Conservation (phyloP, 2,797 vertebrate genomes). For the Limnodromus scolopaceus region DNA sequence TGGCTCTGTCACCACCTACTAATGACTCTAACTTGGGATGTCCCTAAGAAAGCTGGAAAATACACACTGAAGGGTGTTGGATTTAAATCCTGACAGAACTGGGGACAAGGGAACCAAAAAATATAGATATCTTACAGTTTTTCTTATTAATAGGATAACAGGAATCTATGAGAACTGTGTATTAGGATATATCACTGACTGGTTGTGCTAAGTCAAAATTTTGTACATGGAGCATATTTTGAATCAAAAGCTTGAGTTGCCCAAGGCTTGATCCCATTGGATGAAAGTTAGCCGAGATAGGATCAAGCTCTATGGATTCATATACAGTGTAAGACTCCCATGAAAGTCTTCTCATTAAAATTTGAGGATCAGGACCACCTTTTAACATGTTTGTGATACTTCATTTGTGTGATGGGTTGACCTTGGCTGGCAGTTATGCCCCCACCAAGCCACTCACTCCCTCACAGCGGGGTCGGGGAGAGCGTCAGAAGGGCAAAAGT, state of each 20-base stretch:
- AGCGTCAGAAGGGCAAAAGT: not conserved
- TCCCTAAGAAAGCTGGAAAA: not conserved
- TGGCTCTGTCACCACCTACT: not conserved
- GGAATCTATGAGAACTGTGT: not conserved
- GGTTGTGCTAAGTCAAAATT: not conserved
- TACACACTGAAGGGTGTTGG: not conserved
- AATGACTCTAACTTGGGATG: not conserved
- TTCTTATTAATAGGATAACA: not conserved
- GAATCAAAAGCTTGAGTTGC: not conserved
- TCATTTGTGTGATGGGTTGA: not conserved
- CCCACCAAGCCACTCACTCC: not conserved
- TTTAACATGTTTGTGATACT: not conserved
- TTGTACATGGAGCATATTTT: not conserved
- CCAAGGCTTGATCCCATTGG: not conserved
- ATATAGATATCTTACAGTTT: not conserved
- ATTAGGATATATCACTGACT: not conserved
- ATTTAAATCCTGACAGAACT: not conserved
- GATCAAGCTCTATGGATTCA: not conserved
- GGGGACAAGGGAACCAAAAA: not conserved
- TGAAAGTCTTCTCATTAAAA: not conserved
- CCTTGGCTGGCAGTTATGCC: not conserved
- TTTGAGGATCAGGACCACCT: not conserved
- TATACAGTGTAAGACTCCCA: not conserved
- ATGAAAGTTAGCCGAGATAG: not conserved
- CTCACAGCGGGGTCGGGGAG: accelerated